These are phyloP conservation scores for Drosophila limbata DNA, from an alignment of 2,888 invertebrate genomes.

Conservation along the genomic window DNA sequence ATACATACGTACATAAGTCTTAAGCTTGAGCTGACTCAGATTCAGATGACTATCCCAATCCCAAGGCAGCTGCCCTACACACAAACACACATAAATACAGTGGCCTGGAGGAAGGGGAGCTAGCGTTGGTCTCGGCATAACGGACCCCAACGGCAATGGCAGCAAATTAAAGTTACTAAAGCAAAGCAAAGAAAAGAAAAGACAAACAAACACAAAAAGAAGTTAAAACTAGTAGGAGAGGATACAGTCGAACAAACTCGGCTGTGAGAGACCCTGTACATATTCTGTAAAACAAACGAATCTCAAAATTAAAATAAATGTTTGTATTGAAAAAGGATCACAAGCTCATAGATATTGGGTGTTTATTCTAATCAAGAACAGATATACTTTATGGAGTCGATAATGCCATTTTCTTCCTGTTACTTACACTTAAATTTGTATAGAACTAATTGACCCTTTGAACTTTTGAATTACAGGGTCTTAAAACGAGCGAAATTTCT, in stretches of 20 bases:
- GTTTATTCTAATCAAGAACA: too few relatives aligned
- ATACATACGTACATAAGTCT: slow-evolving; percentile 3
- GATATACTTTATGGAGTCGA: too few relatives aligned
- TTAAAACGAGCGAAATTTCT: slow-evolving; percentile 39
- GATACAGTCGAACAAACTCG: background rate
- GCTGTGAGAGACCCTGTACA: background rate
- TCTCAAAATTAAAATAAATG: too few relatives aligned
- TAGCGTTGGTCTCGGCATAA: slow-evolving; percentile 46
- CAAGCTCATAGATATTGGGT: too few relatives aligned
- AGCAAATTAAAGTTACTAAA: slow-evolving; percentile 76
- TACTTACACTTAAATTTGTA: too few relatives aligned
- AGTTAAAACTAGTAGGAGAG: background rate
- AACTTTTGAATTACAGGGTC: background rate
- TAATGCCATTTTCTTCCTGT: too few relatives aligned
- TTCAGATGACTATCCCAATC: slow-evolving; percentile 59
- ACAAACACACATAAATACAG: background rate
- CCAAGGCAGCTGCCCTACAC: slow-evolving; percentile 52
- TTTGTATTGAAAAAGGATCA: too few relatives aligned
- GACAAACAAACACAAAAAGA: slow-evolving; percentile 6
- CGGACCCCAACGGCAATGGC: slow-evolving; percentile 72
- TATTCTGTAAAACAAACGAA: background rate
- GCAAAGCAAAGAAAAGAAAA: slow-evolving; percentile 41
- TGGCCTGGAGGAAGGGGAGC: slow-evolving; percentile 10
- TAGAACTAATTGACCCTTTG: background rate
- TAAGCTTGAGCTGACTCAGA: slow-evolving; percentile 50